Conservation (phyloP, 2,113 vertebrate species). For the Tachycineta bicolor region DNA sequence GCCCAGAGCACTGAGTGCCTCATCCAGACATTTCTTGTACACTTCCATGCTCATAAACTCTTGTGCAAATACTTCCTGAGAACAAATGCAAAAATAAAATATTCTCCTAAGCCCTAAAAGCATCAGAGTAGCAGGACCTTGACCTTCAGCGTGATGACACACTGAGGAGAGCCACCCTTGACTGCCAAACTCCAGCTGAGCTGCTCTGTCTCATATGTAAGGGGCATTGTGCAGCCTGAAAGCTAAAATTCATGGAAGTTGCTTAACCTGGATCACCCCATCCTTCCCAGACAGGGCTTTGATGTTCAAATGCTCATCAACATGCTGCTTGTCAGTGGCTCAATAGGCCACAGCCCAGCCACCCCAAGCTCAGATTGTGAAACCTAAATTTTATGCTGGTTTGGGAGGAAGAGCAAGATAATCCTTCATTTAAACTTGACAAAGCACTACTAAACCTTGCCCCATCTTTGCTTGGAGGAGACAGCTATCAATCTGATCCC, state of each 20-base stretch:
- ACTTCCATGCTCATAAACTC: neutral
- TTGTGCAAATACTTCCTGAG: neutral
- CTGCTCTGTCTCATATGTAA: neutral
- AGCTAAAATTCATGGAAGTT: neutral
- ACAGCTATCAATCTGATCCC: neutral
- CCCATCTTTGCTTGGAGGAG: neutral
- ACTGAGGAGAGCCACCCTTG: neutral
- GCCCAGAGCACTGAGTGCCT: neutral
- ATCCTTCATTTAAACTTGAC: neutral
- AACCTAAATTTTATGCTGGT: fast-evolving
- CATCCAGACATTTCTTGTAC: neutral
- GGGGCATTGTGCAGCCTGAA: neutral
- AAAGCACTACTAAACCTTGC: neutral
- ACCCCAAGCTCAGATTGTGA: neutral
- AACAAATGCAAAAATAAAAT: neutral
- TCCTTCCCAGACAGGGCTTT: neutral
- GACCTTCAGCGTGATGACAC: neutral
- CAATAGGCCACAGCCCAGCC: neutral
- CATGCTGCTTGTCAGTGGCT: neutral
- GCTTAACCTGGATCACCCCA: neutral
- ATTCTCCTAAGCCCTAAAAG: neutral
- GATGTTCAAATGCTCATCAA: neutral
- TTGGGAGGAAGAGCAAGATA: neutral
- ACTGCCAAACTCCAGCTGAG: neutral
- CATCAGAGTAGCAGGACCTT: neutral